Evolutionary conservation across 2,113 vertebrate species (phyloP).

Genomic region (Charadrius vociferus): DNA sequence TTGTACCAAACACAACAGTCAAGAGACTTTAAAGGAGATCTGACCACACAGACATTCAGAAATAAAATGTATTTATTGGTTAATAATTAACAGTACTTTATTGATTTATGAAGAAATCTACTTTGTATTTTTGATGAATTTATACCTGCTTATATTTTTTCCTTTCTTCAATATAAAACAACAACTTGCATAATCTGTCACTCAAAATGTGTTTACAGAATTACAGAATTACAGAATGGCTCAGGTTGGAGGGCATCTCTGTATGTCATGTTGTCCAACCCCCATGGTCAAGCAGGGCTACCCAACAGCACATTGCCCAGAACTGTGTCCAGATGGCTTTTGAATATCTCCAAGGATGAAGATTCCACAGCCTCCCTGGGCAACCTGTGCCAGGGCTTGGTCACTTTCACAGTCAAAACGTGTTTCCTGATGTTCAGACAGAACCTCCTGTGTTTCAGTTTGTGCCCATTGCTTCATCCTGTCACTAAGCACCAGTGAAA

Average conservation of each 20-base stretch:
- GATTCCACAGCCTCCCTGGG: not conserved
- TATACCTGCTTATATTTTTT: constrained; percentile 2
- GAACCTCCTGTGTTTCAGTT: not conserved
- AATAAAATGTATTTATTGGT: not conserved
- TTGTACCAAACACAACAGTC: not conserved
- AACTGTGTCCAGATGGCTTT: not conserved
- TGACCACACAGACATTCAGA: not conserved
- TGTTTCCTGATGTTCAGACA: not conserved
- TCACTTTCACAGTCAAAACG: not conserved
- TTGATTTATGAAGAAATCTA: not conserved
- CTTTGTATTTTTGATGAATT: not conserved
- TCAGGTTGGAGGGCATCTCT: not conserved
- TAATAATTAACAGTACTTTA: not conserved
- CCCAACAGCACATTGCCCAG: not conserved
- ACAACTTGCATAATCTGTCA: not conserved
- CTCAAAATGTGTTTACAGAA: not conserved
- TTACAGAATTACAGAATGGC: not conserved
- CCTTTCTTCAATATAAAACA: not conserved
- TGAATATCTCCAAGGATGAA: not conserved
- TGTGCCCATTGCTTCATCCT: not conserved
- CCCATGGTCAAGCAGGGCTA: not conserved
- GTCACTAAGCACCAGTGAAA: not conserved
- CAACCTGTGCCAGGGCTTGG: not conserved
- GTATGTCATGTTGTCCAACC: not conserved
- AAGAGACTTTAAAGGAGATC: not conserved